Evolutionary conservation across 2,888 invertebrate species (phyloP), one percentile per base, ranked within the genome.

Genomic region (Diplazon laetatorius): DNA sequence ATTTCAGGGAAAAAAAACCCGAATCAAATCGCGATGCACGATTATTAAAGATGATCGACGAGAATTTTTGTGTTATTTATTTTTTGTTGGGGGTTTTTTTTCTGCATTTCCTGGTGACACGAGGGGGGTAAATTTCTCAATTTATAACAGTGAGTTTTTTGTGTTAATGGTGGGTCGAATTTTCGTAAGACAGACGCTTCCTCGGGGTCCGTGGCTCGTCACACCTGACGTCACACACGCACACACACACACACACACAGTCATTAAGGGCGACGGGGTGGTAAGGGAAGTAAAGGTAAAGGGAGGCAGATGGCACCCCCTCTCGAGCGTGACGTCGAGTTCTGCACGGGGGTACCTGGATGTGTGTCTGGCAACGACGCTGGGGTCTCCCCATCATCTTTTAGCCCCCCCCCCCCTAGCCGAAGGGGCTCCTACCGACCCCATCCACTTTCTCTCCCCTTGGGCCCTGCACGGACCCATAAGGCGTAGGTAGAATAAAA

Each of bases 171-270:
- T 39, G 14, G 39, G 42, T 35, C 55, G 57, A 39, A 42, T 25
- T 60, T 46, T 57, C 46, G 44, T 44, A 73, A 80, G 81, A 79
- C 81, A 81, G 82, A 85, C 83, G 82, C 82, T 82, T 70, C 85
- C 86, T 87, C 69, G 77, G 55, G 63, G 44, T 80, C 71, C 82
- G 83, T 82, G 80, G 85, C 84, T 87, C 88, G 91, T 91, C 90
- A 91, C 90, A 90, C 90, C 89, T 91, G 91, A 91, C 90, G 90
- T 91, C 90, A 90, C 90, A 86, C 77, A 87, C 90, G 87, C 88
- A n/a, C n/a, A n/a, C n/a, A n/a, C n/a, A n/a, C n/a, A n/a, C n/a
- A n/a, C n/a, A n/a, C n/a, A n/a, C n/a, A n/a, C n/a, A n/a, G n/a
- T n/a, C n/a, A n/a, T n/a, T n/a, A n/a, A n/a, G n/a, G n/a, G 88